These are phyloP conservation scores for Emys orbicularis DNA, from an alignment of 2,797 vertebrate species.

Conservation along the genomic window DNA sequence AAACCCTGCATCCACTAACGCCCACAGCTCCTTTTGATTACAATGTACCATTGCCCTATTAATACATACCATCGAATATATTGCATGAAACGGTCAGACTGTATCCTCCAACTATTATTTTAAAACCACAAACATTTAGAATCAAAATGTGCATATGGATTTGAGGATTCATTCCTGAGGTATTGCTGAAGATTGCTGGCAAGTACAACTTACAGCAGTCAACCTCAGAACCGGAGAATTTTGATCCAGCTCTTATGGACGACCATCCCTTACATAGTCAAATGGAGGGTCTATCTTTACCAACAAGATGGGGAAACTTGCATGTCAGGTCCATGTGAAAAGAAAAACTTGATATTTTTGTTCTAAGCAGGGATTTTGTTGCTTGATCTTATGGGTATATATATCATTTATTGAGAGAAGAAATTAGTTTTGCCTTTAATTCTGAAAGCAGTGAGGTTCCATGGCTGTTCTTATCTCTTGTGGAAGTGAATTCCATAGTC, in stretches of 20 bases:
- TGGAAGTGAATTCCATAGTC: too few species aligned
- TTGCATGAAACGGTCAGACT: slow-evolving; percentile 62
- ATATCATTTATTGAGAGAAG: too few species aligned
- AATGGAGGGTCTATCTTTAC: background rate
- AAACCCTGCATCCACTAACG: slow-evolving; percentile 40
- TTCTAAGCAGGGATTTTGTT: too few species aligned
- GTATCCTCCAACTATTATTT: slow-evolving; percentile 52
- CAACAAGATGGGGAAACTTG: background rate
- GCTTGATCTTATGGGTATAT: too few species aligned
- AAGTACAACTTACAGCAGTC: slow-evolving; percentile 42
- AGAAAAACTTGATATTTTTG: background rate
- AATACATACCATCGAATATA: slow-evolving; percentile 68
- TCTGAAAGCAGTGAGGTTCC: too few species aligned
- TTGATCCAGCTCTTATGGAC: background rate
- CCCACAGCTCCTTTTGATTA: slow-evolving; percentile 75
- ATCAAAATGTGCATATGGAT: slow-evolving; percentile 52
- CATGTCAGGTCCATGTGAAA: background rate
- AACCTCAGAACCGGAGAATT: background rate
- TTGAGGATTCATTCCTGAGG: slow-evolving; percentile 44
- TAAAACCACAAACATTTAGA: slow-evolving; percentile 66
- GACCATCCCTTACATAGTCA: background rate
- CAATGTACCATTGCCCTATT: slow-evolving; percentile 38
- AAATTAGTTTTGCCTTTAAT: too few species aligned
- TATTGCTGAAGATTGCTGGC: slow-evolving; percentile 30
- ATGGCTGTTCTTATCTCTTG: too few species aligned